Evolutionary conservation across 1,140 invertebrate genomes (phyloP).

Genomic region (Gryllus bimaculatus): DNA sequence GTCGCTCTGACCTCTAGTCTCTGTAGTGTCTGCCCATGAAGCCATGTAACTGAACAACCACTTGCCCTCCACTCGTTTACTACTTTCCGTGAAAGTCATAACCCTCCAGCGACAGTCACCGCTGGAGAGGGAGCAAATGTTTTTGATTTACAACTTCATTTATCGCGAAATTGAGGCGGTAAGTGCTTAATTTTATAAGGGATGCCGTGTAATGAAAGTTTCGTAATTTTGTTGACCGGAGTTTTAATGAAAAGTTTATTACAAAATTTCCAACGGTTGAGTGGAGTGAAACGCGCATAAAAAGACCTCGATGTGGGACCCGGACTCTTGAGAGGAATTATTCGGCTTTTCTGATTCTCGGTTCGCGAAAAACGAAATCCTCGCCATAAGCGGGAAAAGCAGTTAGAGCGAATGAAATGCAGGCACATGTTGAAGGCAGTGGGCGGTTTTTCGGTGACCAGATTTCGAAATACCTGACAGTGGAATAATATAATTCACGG

Average conservation of each 20-base stretch:
- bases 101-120: too few relatives aligned
- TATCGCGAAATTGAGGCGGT: not conserved
- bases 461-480: too few relatives aligned
- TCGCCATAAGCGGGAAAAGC: not conserved
- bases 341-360: not conserved
- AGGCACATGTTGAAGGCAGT: too few relatives aligned
- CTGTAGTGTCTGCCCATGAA: too few relatives aligned
- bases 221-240: not conserved
- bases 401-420: not conserved
- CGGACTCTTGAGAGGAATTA: not conserved
- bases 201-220: not conserved
- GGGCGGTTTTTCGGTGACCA: too few relatives aligned
- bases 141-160: conserved; percentile 1
- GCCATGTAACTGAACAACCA: too few relatives aligned
- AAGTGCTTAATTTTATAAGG: conserved; percentile 5
- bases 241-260: conserved; percentile 6
- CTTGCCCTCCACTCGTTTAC: too few relatives aligned
- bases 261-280: not conserved
- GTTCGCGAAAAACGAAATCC: not conserved
- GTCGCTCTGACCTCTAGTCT: too few relatives aligned
- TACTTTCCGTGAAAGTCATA: too few relatives aligned
- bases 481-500: too few relatives aligned
- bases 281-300: not conserved
- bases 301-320: not conserved
- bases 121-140: not conserved